Conservation (phyloP, 1,140 invertebrate genomes). For the Lerema accius region DNA sequence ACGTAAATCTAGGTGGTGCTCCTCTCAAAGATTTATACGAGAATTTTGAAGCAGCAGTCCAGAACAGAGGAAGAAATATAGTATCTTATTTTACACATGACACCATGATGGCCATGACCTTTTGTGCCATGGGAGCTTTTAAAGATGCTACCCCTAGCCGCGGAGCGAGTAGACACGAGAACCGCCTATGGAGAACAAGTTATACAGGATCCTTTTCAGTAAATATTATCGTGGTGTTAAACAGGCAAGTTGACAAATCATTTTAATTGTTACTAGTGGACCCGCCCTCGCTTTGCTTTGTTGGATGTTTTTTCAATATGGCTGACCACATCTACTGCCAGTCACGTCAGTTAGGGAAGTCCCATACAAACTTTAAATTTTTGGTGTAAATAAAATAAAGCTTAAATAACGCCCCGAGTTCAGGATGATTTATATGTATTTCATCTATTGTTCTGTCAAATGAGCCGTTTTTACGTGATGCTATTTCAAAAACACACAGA, state of each 20-base stretch:
- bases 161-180: constrained; percentile 37
- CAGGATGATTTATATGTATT: too few relatives aligned
- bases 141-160: constrained; percentile 45
- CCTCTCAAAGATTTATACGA: constrained; percentile 88
- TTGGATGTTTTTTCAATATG: too few relatives aligned
- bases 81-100: constrained; percentile 90
- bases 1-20: constrained; percentile 87
- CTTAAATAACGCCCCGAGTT: too few relatives aligned
- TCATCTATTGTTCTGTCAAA: too few relatives aligned
- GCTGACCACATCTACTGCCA: too few relatives aligned
- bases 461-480: too few relatives aligned
- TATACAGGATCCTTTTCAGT: constrained; percentile 57
- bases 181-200: constrained; percentile 60
- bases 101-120: constrained; percentile 76
- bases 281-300: too few relatives aligned
- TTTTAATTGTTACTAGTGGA: too few relatives aligned
- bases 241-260: constrained; percentile 45
- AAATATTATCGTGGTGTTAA: constrained; percentile 64
- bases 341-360: too few relatives aligned
- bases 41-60: constrained; percentile 68
- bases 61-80: constrained; percentile 71
- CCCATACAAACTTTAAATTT: too few relatives aligned
- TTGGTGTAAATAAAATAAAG: too few relatives aligned
- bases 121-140: constrained; percentile 58
- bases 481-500: too few relatives aligned